Evolutionary conservation across 2,797 vertebrate genomes (phyloP), one percentile per base, ranked within the genome.

Genomic region (Acrossocheilus fasciatus): DNA sequence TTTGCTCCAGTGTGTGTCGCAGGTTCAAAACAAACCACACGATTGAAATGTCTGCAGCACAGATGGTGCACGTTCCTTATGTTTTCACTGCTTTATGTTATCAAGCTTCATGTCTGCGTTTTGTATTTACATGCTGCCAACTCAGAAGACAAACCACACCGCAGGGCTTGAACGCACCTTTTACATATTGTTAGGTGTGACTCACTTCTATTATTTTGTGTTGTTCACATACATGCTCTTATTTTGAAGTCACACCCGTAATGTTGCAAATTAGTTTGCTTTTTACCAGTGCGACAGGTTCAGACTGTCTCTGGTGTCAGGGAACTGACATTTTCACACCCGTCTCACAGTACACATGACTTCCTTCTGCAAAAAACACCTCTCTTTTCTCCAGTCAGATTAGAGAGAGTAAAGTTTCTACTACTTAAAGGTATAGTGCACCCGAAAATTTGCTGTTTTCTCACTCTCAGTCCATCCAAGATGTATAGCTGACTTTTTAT

Each of bases 191-290:
- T 30, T 34, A 20, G 10, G 34, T 17, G 18, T 79, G 83, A 78
- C 75, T 85, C 83, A 43, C 45, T 43, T 70, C 74, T 57, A 54
- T 54, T 34, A 34, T 39, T 85, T 45, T 68, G 45, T 52, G 9
- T 39, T 47, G 43, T 14, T 76, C 57, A 84, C 47, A 69, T 34
- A 50, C 41, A 66, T 34, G 43, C 15, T 75, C 54, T 82, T 82
- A 82, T 45, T 66, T 54, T 47, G 34, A 82, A 54, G 80, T 70
- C 66, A 82, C 47, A 70, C 80, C 80, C 47, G 2, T 52, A 17
- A 66, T 80, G 39, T 14, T 66, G 57, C 41, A 66, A 66, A 66
- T 45, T 14, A 18, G 11, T 47, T 66, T 23, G n/a, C 6, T 79
- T 57, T 43, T 78, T 26, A 81, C 59, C 78, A 66, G 59, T 8